Percentiles rank a stretch among this genome's conserved stretches.
Evolutionary conservation across 1,140 invertebrate species (phyloP).

Genomic region (Pseudomyrmex concolor): DNA sequence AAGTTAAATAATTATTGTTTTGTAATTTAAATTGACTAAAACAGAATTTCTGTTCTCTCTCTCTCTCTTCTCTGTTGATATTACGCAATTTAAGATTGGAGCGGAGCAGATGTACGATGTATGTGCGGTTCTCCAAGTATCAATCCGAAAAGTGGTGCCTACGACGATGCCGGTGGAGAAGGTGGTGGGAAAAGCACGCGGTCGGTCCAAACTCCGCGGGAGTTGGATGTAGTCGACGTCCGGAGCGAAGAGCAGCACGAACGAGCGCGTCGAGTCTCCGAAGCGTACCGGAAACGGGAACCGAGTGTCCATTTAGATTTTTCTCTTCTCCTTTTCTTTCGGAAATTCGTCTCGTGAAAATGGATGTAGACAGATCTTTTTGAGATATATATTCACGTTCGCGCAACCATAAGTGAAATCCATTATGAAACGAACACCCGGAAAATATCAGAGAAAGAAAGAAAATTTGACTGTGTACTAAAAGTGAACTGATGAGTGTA

Average conservation of each 20-base stretch:
- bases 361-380: no score
- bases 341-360: not conserved
- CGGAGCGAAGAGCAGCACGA: constrained; percentile 67
- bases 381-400: no score
- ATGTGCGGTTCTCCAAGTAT: constrained; percentile 17
- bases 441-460: constrained; percentile 2
- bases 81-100: constrained; percentile 55
- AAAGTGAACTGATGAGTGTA: constrained; percentile 18
- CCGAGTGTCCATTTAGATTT: not conserved
- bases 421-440: not conserved
- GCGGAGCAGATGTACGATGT: constrained; percentile 17
- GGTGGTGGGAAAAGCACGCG: constrained; percentile 75
- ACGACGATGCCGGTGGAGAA: constrained; percentile 46
- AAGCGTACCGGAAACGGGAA: constrained; percentile 47
- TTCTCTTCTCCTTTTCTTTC: not conserved
- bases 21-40: not conserved
- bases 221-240: constrained; percentile 67
- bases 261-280: constrained; percentile 75
- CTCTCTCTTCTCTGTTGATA: constrained; percentile 3
- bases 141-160: constrained; percentile 43
- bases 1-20: not conserved
- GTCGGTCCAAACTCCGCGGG: constrained; percentile 75
- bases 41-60: not conserved
- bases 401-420: not conserved
- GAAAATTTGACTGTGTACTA: not conserved